phyloP scores from a whole-genome alignment of 2,888 invertebrate species.

The Drosophila anomalata region DNA sequence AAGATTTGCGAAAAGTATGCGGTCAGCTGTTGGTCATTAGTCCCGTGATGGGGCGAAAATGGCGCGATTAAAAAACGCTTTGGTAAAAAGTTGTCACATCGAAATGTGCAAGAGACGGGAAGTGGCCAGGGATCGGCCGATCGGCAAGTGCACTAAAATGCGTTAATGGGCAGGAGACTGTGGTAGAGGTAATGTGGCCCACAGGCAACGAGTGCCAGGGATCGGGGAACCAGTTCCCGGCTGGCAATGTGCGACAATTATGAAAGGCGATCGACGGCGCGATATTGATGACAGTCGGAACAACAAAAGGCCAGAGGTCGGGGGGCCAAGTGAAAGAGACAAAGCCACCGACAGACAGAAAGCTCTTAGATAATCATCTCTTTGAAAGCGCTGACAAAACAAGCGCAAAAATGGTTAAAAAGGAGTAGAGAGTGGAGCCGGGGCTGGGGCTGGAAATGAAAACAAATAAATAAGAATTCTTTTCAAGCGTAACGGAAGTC shows the following conservation, averaged over 20 bases:
- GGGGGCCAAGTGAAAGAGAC: constrained; percentile 18
- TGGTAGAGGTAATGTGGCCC: constrained; percentile 16
- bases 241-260: constrained; percentile 74
- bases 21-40: constrained; percentile 51
- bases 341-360: constrained; percentile 29
- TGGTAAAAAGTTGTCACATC: constrained; percentile 45
- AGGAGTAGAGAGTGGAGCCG: not conserved
- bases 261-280: constrained; percentile 65
- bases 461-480: constrained; percentile 59
- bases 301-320: constrained; percentile 48
- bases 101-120: constrained; percentile 39
- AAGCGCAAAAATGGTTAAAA: constrained; percentile 38
- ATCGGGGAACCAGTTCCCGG: constrained; percentile 54
- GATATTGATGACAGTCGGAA: constrained; percentile 62
- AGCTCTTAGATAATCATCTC: constrained; percentile 60
- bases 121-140: not conserved
- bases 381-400: constrained; percentile 53
- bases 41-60: constrained; percentile 56
- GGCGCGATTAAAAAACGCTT: constrained; percentile 50
- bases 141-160: constrained; percentile 57
- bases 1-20: constrained; percentile 31
- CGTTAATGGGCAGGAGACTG: constrained; percentile 47
- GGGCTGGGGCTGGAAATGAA: constrained; percentile 44
- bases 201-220: constrained; percentile 30
- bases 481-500: constrained; percentile 75